These are phyloP conservation scores for Typhlomys cinereus DNA, from an alignment of 2,113 vertebrate species.

Conservation along the genomic window DNA sequence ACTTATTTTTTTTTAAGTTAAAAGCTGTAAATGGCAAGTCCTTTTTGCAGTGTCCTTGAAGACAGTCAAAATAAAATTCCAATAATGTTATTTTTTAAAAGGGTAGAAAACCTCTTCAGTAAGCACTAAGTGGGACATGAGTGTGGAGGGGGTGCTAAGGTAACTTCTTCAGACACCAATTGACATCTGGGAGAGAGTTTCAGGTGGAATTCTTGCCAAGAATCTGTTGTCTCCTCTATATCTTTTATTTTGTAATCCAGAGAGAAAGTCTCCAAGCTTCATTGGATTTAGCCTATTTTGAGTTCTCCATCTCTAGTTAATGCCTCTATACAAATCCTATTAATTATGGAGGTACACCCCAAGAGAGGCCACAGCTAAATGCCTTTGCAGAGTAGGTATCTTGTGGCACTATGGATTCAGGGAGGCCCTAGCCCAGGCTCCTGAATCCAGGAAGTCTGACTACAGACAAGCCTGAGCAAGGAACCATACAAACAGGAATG, in stretches of 20 bases:
- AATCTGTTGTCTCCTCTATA: background rate
- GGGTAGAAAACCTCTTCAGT: background rate
- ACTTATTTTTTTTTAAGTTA: slow-evolving; percentile 17
- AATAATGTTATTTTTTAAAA: slow-evolving; percentile 60
- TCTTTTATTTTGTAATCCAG: background rate
- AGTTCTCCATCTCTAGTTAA: background rate
- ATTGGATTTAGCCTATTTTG: background rate
- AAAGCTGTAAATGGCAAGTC: slow-evolving; percentile 55
- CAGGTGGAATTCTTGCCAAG: background rate
- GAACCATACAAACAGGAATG: too few relatives aligned
- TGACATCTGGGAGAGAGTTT: slow-evolving; percentile 65
- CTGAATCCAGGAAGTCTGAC: too few relatives aligned
- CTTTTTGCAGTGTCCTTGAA: slow-evolving; percentile 56
- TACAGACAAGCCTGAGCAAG: too few relatives aligned
- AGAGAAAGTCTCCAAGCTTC: background rate
- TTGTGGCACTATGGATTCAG: too few relatives aligned
- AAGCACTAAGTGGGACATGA: background rate
- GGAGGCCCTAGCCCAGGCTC: too few relatives aligned
- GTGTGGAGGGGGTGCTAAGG: background rate
- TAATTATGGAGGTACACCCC: background rate
- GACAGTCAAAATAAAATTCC: slow-evolving; percentile 15
- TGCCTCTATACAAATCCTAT: background rate
- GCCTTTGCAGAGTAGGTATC: background rate
- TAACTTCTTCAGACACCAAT: slow-evolving; percentile 2
- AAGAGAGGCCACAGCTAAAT: slow-evolving; percentile 17